These are phyloP conservation scores for Malthinus seriepunctatus DNA, from an alignment of 2,888 invertebrate species.

Conservation along the genomic window DNA sequence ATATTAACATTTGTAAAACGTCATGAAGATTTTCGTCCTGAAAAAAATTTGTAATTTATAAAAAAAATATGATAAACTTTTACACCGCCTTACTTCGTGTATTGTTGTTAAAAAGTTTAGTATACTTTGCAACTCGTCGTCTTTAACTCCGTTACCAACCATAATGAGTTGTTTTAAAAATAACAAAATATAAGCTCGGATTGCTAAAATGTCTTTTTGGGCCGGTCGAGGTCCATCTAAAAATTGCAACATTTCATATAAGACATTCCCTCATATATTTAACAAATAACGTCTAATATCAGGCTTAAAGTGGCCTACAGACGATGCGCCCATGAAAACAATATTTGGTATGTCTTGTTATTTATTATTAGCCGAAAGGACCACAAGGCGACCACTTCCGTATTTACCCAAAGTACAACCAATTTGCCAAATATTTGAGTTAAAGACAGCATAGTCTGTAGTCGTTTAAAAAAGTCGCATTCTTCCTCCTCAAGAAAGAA, in stretches of 20 bases:
- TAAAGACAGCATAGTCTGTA: too few relatives aligned
- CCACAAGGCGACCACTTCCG: too few relatives aligned
- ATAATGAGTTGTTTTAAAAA: slow-evolving; percentile 96
- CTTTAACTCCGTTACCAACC: slow-evolving; percentile 96
- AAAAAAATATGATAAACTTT: neutral
- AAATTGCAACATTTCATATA: slow-evolving; percentile 38
- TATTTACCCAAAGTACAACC: too few relatives aligned
- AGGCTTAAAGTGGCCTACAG: too few relatives aligned
- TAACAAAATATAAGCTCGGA: slow-evolving; percentile 91
- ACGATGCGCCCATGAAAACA: too few relatives aligned
- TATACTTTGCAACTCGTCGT: slow-evolving; percentile 98
- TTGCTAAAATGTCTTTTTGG: slow-evolving; percentile 91
- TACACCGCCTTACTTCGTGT: slow-evolving; percentile 76
- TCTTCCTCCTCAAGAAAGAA: too few relatives aligned
- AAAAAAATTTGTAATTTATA: slow-evolving; percentile 35
- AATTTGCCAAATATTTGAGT: too few relatives aligned
- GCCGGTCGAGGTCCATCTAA: slow-evolving; percentile 92
- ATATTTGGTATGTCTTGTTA: too few relatives aligned
- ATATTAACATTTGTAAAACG: slow-evolving; percentile 95
- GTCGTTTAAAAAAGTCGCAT: too few relatives aligned
- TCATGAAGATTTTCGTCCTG: slow-evolving; percentile 98
- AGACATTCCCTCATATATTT: too few relatives aligned
- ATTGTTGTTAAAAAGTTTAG: slow-evolving; percentile 97
- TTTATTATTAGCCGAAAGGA: too few relatives aligned
- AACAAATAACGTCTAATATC: too few relatives aligned